A percentile compares a stretch with the other conserved stretches of the same genome.
These are phyloP conservation scores for Tribolium madens DNA, from an alignment of 1,140 invertebrate genomes.

Conservation along the genomic window DNA sequence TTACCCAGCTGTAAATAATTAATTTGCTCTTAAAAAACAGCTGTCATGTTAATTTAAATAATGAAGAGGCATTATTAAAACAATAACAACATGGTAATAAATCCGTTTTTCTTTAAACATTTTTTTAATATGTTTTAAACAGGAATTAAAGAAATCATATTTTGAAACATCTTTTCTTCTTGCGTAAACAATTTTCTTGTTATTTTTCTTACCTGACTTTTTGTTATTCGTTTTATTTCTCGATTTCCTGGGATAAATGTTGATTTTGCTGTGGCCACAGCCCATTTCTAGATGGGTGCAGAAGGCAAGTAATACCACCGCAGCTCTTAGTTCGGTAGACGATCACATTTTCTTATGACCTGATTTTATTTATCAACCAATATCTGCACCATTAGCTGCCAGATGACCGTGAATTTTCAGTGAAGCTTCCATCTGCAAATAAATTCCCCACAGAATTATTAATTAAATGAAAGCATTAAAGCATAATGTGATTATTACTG, in stretches of 20 bases:
- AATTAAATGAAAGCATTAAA: slow-evolving; percentile 23
- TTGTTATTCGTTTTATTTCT: slow-evolving; percentile 69
- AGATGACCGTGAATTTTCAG: slow-evolving; percentile 45
- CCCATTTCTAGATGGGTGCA: slow-evolving; percentile 65
- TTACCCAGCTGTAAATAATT: too few relatives aligned
- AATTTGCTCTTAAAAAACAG: too few relatives aligned
- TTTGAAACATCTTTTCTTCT: too few relatives aligned
- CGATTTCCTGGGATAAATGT: slow-evolving; percentile 70
- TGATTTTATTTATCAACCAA: slow-evolving; percentile 30
- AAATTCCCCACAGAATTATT: slow-evolving; percentile 5
- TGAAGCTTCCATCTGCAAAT: slow-evolving; percentile 45
- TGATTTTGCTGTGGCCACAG: slow-evolving; percentile 73
- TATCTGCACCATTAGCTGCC: slow-evolving; percentile 8
- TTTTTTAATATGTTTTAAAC: too few relatives aligned
- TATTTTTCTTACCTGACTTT: slow-evolving; percentile 68
- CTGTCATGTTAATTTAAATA: too few relatives aligned
- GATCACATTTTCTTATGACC: slow-evolving; percentile 42
- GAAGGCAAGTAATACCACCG: slow-evolving; percentile 32
- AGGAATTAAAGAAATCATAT: too few relatives aligned
- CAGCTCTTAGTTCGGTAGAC: slow-evolving; percentile 8
- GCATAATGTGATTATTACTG: background rate
- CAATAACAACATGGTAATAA: too few relatives aligned
- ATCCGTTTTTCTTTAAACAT: too few relatives aligned
- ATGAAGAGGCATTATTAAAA: too few relatives aligned
- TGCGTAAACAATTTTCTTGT: too few relatives aligned